Evolutionary conservation across 2,888 invertebrate species (phyloP).

Genomic region (Rugalucina vietnamica): DNA sequence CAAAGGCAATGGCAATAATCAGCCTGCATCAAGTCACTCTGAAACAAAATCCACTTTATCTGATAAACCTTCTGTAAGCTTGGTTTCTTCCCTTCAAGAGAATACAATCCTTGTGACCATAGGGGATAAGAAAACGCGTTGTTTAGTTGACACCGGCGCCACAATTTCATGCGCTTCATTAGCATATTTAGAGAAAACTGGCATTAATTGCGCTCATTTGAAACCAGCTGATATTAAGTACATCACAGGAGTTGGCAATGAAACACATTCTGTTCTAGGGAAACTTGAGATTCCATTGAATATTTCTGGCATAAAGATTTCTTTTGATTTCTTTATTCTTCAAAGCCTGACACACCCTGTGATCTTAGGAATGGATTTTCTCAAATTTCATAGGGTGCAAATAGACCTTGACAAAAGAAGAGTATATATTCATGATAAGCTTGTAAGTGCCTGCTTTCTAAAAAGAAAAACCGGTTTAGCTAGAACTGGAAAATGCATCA

Average conservation of each 20-base stretch:
- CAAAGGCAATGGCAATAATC: background rate
- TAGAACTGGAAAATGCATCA: background rate
- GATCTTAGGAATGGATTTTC: background rate
- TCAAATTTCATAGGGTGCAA: background rate
- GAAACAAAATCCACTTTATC: background rate
- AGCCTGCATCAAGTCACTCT: background rate
- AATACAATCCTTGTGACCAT: background rate
- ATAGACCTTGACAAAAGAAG: background rate
- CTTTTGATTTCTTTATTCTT: background rate
- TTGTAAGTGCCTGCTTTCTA: background rate
- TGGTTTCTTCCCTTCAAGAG: background rate
- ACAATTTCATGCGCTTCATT: background rate
- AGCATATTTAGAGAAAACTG: background rate
- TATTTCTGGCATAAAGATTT: background rate
- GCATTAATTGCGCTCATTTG: background rate
- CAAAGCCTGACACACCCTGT: background rate
- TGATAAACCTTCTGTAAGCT: background rate
- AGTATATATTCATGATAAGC: background rate
- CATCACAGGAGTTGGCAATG: background rate
- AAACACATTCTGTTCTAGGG: background rate
- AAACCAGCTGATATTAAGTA: background rate
- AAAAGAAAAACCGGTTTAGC: background rate
- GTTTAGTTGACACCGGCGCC: slow-evolving; percentile 1
- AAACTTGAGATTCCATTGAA: background rate
- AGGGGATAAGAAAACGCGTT: background rate